Evolutionary conservation across 2,113 vertebrate genomes (phyloP).

Genomic region (Garra rufa): DNA sequence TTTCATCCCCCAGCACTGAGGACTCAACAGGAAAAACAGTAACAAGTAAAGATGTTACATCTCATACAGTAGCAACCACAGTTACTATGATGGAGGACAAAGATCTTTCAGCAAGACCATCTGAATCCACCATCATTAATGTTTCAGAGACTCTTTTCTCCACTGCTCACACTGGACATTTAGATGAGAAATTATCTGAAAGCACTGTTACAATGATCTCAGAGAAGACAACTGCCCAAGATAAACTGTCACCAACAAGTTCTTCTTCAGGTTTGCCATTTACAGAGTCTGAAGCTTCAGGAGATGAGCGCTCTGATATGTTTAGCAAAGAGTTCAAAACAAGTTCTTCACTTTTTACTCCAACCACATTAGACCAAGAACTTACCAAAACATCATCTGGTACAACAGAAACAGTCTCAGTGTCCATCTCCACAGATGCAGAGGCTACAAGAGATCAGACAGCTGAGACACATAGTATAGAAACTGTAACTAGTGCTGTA

Average conservation of each 20-base stretch:
- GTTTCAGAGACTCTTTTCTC: not conserved
- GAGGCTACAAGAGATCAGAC: not conserved
- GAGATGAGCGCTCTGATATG: slow-evolving; percentile 16
- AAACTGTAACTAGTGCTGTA: not conserved
- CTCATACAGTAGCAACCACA: not conserved
- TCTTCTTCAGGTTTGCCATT: not conserved
- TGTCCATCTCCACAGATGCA: not conserved
- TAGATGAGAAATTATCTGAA: not conserved
- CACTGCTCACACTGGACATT: not conserved
- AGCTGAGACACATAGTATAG: no score
- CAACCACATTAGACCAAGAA: not conserved
- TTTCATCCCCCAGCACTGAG: not conserved
- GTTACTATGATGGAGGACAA: not conserved
- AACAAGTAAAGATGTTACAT: not conserved
- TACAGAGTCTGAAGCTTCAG: slow-evolving; percentile 34
- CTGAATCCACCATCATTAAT: not conserved
- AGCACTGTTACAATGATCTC: not conserved
- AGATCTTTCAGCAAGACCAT: not conserved
- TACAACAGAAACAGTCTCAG: not conserved
- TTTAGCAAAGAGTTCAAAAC: not conserved
- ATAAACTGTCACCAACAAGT: not conserved
- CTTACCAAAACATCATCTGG: not conserved
- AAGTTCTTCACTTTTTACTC: not conserved
- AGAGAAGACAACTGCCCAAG: not conserved
- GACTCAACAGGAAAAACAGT: not conserved